phyloP scores from a whole-genome alignment of 2,888 invertebrate species.

The Strigamia maritima region DNA sequence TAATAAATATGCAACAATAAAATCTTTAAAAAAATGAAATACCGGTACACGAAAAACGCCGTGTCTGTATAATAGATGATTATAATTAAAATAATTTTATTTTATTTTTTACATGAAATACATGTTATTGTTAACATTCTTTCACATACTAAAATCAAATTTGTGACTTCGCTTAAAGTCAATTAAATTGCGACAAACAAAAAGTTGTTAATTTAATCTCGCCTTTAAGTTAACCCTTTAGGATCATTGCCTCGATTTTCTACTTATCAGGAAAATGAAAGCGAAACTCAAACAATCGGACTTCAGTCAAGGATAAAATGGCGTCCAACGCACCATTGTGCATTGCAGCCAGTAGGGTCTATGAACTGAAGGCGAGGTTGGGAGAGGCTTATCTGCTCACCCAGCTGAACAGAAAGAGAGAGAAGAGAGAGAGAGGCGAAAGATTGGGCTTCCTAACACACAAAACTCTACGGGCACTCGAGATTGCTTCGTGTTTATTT shows the following conservation, averaged over 20 bases:
- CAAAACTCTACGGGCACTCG: neutral
- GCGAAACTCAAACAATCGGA: slow-evolving; percentile 15
- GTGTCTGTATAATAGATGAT: too few relatives aligned
- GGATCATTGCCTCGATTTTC: neutral
- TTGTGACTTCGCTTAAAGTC: too few relatives aligned
- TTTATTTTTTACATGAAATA: too few relatives aligned
- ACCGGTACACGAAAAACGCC: too few relatives aligned
- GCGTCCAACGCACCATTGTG: slow-evolving; percentile 4
- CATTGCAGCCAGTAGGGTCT: neutral
- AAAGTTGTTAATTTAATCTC: neutral
- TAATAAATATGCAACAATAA: too few relatives aligned
- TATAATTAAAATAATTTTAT: too few relatives aligned
- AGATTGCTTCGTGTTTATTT: slow-evolving; percentile 21
- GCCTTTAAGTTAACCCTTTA: neutral
- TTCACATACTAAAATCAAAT: too few relatives aligned
- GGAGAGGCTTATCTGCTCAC: neutral
- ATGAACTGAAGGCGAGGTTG: neutral
- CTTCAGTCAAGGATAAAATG: slow-evolving; percentile 24
- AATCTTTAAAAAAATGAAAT: too few relatives aligned
- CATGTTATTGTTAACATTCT: too few relatives aligned
- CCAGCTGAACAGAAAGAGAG: neutral
- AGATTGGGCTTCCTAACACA: neutral
- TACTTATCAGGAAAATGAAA: slow-evolving; percentile 14
- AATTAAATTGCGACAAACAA: too few relatives aligned
- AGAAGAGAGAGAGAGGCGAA: neutral